Evolutionary conservation across 53 echinoderm and acorn worm species (phyloP).

Genomic region (Crossaster papposus): DNA sequence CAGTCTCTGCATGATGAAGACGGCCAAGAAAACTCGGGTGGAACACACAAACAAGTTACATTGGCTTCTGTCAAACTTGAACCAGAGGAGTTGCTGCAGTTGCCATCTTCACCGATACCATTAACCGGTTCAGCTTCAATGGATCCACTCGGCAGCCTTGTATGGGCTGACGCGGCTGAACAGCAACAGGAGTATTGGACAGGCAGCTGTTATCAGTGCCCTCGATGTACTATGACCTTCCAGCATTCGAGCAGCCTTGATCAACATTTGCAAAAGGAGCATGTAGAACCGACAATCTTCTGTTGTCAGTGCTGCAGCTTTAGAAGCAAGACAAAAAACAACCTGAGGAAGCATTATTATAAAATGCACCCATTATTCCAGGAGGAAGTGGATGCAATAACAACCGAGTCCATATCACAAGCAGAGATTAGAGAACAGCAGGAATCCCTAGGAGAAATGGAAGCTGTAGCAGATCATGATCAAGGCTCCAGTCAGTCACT

Average conservation of each 20-base stretch:
- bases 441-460: neutral
- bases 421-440: constrained; percentile 26
- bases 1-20: neutral
- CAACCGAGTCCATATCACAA: constrained; percentile 1
- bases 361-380: neutral
- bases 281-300: constrained; percentile 13
- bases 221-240: constrained; percentile 12
- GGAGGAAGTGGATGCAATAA: neutral
- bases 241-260: constrained; percentile 38
- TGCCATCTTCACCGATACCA: neutral
- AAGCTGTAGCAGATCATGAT: neutral
- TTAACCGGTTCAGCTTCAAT: neutral
- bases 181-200: neutral
- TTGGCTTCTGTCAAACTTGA: constrained; percentile 19
- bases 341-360: constrained; percentile 31
- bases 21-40: neutral
- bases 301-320: constrained; percentile 39
- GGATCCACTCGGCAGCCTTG: neutral
- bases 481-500: neutral
- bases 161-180: neutral
- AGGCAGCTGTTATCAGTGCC: constrained; percentile 21
- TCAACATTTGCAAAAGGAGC: constrained; percentile 23
- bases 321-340: constrained; percentile 24
- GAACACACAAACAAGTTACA: neutral
- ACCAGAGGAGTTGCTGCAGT: neutral